phyloP scores from a whole-genome alignment of 2,888 invertebrate genomes.

The Cephus rjabovi region DNA sequence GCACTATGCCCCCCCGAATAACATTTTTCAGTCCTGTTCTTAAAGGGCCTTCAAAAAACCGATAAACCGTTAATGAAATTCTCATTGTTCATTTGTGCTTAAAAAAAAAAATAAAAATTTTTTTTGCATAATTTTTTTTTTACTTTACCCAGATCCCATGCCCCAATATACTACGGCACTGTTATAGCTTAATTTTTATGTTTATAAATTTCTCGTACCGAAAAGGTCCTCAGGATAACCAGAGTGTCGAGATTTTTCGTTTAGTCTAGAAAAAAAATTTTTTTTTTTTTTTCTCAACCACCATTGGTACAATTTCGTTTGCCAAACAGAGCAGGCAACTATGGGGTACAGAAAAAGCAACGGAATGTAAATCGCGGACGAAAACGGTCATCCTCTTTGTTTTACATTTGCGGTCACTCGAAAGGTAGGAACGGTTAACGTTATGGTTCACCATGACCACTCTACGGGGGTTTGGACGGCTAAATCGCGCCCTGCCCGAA shows the following conservation, averaged over 20 bases:
- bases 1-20: too few relatives aligned
- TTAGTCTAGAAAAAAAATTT: too few relatives aligned
- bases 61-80: not conserved
- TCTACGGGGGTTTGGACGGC: not conserved
- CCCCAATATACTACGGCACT: too few relatives aligned
- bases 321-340: not conserved
- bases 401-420: not conserved
- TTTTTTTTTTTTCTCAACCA: not conserved
- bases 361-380: not conserved
- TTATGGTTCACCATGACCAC: not conserved
- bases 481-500: slow-evolving; percentile 3
- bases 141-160: too few relatives aligned
- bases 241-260: too few relatives aligned
- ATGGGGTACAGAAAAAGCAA: not conserved
- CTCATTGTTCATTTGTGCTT: not conserved
- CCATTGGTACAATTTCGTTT: not conserved
- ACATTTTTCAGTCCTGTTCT: not conserved
- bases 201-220: too few relatives aligned
- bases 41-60: not conserved
- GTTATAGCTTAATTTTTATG: too few relatives aligned
- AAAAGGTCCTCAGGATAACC: too few relatives aligned
- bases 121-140: too few relatives aligned
- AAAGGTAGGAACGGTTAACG: not conserved
- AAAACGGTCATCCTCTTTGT: not conserved
- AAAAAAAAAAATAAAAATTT: too few relatives aligned